Percentiles rank a stretch among this genome's conserved stretches.
Conservation (phyloP, 2,797 vertebrate genomes). For the Acomys russatus region DNA sequence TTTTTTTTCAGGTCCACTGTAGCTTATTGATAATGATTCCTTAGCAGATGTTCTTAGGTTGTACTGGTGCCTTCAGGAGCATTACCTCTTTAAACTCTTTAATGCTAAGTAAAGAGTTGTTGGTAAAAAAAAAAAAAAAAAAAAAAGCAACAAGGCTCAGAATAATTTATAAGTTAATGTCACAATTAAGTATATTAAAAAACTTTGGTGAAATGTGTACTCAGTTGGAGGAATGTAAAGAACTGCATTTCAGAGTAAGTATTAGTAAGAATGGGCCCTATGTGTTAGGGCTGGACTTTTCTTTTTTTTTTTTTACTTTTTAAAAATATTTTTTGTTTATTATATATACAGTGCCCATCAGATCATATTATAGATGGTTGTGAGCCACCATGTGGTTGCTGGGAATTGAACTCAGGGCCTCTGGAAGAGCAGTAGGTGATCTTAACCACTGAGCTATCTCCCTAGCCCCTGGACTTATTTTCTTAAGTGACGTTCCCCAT, state of each 20-base stretch:
- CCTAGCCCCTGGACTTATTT: no score
- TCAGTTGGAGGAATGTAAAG: constrained; percentile 16
- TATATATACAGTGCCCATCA: no score
- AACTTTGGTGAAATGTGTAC: constrained; percentile 26
- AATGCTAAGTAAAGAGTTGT: not conserved
- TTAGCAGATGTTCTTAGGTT: not conserved
- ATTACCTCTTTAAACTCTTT: constrained; percentile 31
- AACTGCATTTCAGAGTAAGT: constrained; percentile 54
- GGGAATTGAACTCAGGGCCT: no score
- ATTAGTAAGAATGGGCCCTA: not conserved
- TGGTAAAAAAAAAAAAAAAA: not conserved
- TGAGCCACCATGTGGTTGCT: no score
- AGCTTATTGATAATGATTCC: constrained; percentile 11
- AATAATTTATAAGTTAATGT: constrained; percentile 21
- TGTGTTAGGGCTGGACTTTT: not conserved
- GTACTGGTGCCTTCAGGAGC: not conserved
- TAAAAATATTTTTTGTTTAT: no score
- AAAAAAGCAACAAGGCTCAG: not conserved
- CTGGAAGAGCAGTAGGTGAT: no score
- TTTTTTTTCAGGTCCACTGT: constrained; percentile 31
- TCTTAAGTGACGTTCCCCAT: constrained; percentile 7
- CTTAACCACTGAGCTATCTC: no score
- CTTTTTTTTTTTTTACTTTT: no score
- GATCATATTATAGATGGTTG: no score
- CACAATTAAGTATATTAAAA: not conserved